Percentiles rank a stretch among this genome's conserved stretches.
These are phyloP conservation scores for Cecidostiba fungosa DNA, from an alignment of 2,888 invertebrate species.

Conservation along the genomic window DNA sequence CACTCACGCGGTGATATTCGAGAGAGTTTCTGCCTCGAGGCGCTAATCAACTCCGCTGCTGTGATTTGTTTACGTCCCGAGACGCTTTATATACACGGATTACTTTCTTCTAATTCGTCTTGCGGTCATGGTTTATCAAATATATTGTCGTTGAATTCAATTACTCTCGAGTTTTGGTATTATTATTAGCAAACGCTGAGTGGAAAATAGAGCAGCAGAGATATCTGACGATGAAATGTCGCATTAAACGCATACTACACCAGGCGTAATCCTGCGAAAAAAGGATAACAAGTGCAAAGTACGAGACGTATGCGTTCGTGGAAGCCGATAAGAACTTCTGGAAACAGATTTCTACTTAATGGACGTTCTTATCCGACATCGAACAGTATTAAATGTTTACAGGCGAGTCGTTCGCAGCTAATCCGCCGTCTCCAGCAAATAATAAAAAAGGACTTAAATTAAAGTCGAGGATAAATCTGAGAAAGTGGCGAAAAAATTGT, in stretches of 20 bases:
- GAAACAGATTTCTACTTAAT: slow-evolving; percentile 26
- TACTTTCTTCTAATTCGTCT: not conserved
- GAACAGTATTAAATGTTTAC: not conserved
- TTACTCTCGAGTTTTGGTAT: not conserved
- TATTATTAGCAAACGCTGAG: too few relatives aligned
- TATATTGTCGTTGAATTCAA: not conserved
- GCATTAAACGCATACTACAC: not conserved
- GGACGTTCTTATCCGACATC: slow-evolving; percentile 8
- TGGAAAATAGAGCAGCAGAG: not conserved
- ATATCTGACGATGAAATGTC: not conserved
- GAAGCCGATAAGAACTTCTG: not conserved
- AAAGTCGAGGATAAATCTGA: not conserved
- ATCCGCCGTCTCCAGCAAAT: not conserved
- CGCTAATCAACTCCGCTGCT: slow-evolving; percentile 47
- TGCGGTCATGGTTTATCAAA: not conserved
- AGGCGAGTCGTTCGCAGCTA: not conserved
- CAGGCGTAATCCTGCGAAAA: not conserved
- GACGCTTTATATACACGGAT: not conserved
- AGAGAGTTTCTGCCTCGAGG: slow-evolving; percentile 5
- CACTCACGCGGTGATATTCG: not conserved
- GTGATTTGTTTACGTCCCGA: slow-evolving; percentile 4
- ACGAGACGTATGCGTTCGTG: too few relatives aligned
- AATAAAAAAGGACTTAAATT: not conserved
- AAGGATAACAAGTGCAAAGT: not conserved
- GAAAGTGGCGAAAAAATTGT: too few relatives aligned